phyloP scores from a whole-genome alignment of 2,888 invertebrate genomes.

The Diploptera punctata region DNA sequence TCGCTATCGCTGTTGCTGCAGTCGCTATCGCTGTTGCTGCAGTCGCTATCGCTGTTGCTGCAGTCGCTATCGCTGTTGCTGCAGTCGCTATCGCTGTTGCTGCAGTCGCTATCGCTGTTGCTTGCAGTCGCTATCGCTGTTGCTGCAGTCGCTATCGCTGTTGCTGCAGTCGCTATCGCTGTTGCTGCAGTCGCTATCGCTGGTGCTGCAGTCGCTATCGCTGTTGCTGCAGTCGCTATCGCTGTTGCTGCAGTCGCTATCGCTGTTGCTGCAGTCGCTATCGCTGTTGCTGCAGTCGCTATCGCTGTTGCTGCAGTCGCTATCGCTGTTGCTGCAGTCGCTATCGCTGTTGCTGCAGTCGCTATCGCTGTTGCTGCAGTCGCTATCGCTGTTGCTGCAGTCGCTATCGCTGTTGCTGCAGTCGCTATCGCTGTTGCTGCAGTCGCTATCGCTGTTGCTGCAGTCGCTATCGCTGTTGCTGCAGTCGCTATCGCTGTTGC shows the following conservation, averaged over 20 bases:
- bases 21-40: conserved; percentile 3
- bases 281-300: not conserved
- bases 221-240: not conserved
- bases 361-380: not conserved
- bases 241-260: not conserved
- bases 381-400: conserved; percentile 13
- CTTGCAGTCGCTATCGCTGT: too few species aligned
- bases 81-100: too few species aligned
- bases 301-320: conserved; percentile 11
- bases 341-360: not conserved
- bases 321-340: conserved; percentile 9
- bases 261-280: not conserved
- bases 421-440: conserved; percentile 4
- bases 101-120: too few species aligned
- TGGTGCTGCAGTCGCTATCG: too few species aligned
- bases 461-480: conserved; percentile 3
- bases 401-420: not conserved
- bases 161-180: not conserved
- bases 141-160: not conserved
- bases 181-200: not conserved
- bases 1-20: not conserved
- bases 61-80: too few species aligned
- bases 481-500: not conserved
- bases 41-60: not conserved
- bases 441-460: conserved; percentile 12